These are phyloP conservation scores for Antidorcas marsupialis DNA, from an alignment of 2,113 vertebrate genomes.

Conservation along the genomic window DNA sequence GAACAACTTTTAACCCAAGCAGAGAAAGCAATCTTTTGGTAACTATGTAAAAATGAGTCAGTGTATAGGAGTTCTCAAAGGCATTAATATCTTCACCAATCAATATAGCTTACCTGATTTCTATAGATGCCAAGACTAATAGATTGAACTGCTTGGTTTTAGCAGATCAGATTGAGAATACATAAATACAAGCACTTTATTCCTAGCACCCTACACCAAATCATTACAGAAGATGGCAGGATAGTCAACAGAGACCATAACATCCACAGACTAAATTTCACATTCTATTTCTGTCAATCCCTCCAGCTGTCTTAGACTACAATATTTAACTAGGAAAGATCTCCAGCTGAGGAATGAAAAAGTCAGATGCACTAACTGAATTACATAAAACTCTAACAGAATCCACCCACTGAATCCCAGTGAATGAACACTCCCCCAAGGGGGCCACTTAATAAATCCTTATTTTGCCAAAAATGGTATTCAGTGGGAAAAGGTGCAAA, in stretches of 20 bases:
- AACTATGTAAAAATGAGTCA: background rate
- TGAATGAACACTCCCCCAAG: background rate
- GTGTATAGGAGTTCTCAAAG: background rate
- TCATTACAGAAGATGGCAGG: background rate
- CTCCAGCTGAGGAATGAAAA: background rate
- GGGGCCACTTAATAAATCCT: background rate
- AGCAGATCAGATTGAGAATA: background rate
- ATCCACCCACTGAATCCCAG: background rate
- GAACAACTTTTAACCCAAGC: background rate
- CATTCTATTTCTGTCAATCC: background rate
- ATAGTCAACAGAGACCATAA: background rate
- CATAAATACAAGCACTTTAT: background rate
- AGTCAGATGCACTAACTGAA: background rate
- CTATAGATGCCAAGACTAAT: background rate
- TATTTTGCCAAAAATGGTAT: background rate
- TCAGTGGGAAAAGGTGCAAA: background rate
- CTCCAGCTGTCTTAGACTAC: background rate
- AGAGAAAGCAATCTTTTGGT: background rate
- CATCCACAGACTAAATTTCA: background rate
- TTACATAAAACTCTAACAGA: background rate
- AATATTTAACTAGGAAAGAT: background rate
- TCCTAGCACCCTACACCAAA: background rate
- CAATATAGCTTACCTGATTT: background rate
- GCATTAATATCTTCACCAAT: background rate
- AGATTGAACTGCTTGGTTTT: background rate